A percentile compares a stretch with the other conserved stretches of the same genome.
phyloP scores from a whole-genome alignment of 2,113 vertebrate species.

The Pungitius pungitius region DNA sequence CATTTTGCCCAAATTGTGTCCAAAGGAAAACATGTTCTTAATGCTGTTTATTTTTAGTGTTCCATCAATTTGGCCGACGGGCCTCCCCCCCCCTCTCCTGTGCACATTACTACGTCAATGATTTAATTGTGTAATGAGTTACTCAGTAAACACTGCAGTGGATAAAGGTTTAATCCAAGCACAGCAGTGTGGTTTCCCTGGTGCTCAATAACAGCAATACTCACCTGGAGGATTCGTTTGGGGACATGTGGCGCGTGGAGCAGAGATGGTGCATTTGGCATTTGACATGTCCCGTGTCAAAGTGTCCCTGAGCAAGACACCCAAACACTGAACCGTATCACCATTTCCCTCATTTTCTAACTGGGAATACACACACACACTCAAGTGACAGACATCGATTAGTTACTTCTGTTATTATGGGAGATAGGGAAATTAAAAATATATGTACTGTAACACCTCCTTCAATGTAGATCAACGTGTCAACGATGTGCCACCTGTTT shows the following conservation, averaged over 20 bases:
- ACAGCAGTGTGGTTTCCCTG: background rate
- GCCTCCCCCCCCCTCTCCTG: background rate
- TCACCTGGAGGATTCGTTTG: background rate
- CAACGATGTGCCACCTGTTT: background rate
- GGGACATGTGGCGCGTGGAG: too few relatives aligned
- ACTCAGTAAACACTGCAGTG: background rate
- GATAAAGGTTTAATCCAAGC: conserved; percentile 28
- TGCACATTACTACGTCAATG: conserved; percentile 10
- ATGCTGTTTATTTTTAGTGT: too few relatives aligned
- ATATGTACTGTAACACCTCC: background rate
- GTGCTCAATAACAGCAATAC: background rate
- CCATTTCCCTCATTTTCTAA: background rate
- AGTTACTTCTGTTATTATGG: background rate
- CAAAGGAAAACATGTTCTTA: too few relatives aligned
- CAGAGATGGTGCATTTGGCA: too few relatives aligned
- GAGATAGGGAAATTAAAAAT: background rate
- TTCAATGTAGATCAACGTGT: background rate
- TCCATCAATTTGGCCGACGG: too few relatives aligned
- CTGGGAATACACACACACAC: background rate
- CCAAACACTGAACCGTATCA: too few relatives aligned
- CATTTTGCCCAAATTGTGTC: too few relatives aligned
- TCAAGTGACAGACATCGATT: background rate
- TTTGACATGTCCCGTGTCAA: too few relatives aligned
- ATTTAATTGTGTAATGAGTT: conserved; percentile 10
- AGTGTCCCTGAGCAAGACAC: too few relatives aligned